Evolutionary conservation across 2,797 vertebrate species (phyloP).

Genomic region (Labeo calbasu): DNA sequence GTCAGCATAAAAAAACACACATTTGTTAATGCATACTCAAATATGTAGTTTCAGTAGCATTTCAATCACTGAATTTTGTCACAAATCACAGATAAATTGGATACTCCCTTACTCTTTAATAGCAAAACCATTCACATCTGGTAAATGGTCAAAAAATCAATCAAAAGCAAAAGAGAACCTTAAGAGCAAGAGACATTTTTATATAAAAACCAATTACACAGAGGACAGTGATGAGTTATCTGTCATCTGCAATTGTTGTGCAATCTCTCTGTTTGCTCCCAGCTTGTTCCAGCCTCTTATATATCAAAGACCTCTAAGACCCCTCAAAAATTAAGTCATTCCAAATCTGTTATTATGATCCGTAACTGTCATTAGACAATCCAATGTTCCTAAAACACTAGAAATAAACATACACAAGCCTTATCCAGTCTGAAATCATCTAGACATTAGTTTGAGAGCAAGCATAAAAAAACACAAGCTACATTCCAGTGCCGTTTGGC

Average conservation of each 20-base stretch:
- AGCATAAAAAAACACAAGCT: neutral
- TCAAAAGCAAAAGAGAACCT: constrained; percentile 16
- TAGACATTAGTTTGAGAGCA: neutral
- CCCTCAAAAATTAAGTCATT: neutral
- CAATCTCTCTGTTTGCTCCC: neutral
- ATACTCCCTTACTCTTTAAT: neutral
- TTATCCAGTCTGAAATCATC: neutral
- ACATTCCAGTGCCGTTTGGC: neutral
- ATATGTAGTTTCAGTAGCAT: neutral
- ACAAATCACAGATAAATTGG: neutral
- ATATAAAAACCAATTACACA: constrained; percentile 10
- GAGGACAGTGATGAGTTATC: constrained; percentile 40
- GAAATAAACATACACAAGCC: neutral
- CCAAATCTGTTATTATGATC: neutral
- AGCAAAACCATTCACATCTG: neutral
- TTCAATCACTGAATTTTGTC: neutral
- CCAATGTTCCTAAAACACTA: neutral
- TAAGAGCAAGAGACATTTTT: constrained; percentile 22
- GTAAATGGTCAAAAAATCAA: constrained; percentile 18
- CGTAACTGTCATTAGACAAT: constrained; percentile 8
- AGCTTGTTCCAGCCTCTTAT: neutral
- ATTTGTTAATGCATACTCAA: neutral
- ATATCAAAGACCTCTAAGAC: constrained; percentile 19
- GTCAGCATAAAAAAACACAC: neutral
- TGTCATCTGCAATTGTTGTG: constrained; percentile 21